Base-by-base conservation (phyloP, 2,113 vertebrate genomes). In the Tychaedon coryphoeus region DNA sequence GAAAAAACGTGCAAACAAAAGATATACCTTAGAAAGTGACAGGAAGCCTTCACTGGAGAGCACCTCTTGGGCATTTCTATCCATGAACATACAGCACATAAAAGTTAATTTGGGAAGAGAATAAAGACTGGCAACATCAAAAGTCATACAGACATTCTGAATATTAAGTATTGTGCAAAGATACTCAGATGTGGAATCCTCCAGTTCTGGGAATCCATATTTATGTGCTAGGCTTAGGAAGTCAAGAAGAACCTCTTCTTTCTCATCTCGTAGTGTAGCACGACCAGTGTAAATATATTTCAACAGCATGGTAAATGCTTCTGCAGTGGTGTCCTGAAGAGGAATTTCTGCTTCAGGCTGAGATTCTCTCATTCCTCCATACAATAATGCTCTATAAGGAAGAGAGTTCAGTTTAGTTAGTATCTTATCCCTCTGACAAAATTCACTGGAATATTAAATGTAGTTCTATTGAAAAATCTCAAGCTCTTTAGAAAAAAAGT, bases 71-170 rank as follows among this genome's bases (percentile, higher is more conserved):
- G 98, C 99, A 64, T 99, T 99, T 73, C 99, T 97, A 96, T 99
- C 99, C 99, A 99, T 99, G 90, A 99, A 99, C 93, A 98, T 97
- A 64, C 98, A 99, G 98, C 99, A 99, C 98, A 99, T 99, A 20
- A 98, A 98, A 43, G 98, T 98, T 91, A 99, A 98, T 64, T 98
- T 96, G 66, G 98, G 98, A 93, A 99, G 98, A 10, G 98, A 99
- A 98, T 99, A 99, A 70, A 99, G 99, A 94, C 98, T 99, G 96
- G 99, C 99, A 96, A 99, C 99, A 28, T 99, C 99, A 51, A 99
- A 99, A 31, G 99, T 99, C 98, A 99, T 98, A 94, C 99, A 99
- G 95, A 99, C 99, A 48, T 99, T 99, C 97, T 98, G 98, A 90
- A 98, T 99, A 96, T 99, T 99, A 80, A 99, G 98, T 88, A 99